Conservation (phyloP, 2,797 vertebrate species). For the Amphiprion clarkii region DNA sequence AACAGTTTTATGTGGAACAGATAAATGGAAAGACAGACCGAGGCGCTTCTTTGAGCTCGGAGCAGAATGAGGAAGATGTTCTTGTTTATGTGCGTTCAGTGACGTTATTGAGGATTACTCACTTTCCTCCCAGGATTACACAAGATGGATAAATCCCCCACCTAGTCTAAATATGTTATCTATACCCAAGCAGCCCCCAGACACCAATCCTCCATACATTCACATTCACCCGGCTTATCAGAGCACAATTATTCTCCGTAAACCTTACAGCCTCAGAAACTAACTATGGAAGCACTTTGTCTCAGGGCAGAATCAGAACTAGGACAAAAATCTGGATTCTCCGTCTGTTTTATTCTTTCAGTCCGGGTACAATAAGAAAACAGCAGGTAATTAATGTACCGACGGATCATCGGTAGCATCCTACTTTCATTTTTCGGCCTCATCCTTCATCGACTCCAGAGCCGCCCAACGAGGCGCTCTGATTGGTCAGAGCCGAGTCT, state of each 20-base stretch:
- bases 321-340: slow-evolving; percentile 22
- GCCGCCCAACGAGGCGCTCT: slow-evolving; percentile 40
- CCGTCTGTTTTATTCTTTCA: background rate
- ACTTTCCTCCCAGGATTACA: slow-evolving; percentile 71
- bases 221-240: slow-evolving; percentile 49
- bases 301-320: slow-evolving; percentile 42
- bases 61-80: slow-evolving; percentile 52
- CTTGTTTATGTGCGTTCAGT: slow-evolving; percentile 52
- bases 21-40: slow-evolving; percentile 32
- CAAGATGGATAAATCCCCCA: slow-evolving; percentile 63
- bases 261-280: slow-evolving; percentile 49
- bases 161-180: slow-evolving; percentile 66
- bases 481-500: slow-evolving; percentile 40
- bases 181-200: slow-evolving; percentile 56
- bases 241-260: slow-evolving; percentile 48
- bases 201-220: slow-evolving; percentile 60
- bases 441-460: slow-evolving; percentile 46
- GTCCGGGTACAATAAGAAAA: slow-evolving; percentile 20
- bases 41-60: slow-evolving; percentile 28
- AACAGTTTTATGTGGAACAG: slow-evolving; percentile 44
- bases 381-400: slow-evolving; percentile 37
- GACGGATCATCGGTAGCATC: slow-evolving; percentile 35
- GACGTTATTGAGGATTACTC: slow-evolving; percentile 69
- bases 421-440: slow-evolving; percentile 32
- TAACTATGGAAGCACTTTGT: slow-evolving; percentile 56